A percentile compares a stretch with the other conserved stretches of the same genome.
phyloP scores from a whole-genome alignment of 2,113 vertebrate genomes.

The Sardina pilchardus region DNA sequence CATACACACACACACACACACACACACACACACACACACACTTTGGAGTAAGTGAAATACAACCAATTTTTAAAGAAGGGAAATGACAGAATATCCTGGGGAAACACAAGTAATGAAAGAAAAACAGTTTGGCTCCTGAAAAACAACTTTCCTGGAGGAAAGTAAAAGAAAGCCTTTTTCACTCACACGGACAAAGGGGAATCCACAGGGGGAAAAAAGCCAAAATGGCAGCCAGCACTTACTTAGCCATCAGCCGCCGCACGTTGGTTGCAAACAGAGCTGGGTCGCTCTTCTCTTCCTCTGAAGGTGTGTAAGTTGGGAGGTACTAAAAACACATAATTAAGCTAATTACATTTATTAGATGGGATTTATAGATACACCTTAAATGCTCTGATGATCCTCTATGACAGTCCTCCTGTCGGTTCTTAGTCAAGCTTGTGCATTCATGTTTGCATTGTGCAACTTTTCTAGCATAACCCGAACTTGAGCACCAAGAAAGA shows the following conservation, averaged over 20 bases:
- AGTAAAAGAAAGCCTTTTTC: neutral
- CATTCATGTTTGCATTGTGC: neutral
- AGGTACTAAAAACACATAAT: conserved; percentile 76
- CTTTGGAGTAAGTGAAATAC: conserved; percentile 1
- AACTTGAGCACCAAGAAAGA: neutral
- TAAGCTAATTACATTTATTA: neutral
- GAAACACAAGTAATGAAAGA: neutral
- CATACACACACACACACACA: neutral
- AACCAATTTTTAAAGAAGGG: conserved; percentile 1
- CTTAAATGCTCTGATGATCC: neutral
- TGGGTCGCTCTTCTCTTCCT: conserved; percentile 84
- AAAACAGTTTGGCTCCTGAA: neutral
- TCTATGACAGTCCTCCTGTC: neutral
- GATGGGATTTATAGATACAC: neutral
- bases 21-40: neutral
- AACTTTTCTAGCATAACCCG: neutral
- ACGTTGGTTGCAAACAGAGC: conserved; percentile 88
- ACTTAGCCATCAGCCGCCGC: conserved; percentile 90
- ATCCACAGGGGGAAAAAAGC: neutral
- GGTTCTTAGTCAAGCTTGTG: neutral
- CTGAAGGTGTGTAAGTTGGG: conserved; percentile 85
- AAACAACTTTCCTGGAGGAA: neutral
- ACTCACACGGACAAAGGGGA: neutral
- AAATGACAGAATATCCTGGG: neutral
- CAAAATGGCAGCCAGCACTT: conserved; percentile 55